Evolutionary conservation across 2,797 vertebrate genomes (phyloP).

Genomic region (Streptopelia turtur): DNA sequence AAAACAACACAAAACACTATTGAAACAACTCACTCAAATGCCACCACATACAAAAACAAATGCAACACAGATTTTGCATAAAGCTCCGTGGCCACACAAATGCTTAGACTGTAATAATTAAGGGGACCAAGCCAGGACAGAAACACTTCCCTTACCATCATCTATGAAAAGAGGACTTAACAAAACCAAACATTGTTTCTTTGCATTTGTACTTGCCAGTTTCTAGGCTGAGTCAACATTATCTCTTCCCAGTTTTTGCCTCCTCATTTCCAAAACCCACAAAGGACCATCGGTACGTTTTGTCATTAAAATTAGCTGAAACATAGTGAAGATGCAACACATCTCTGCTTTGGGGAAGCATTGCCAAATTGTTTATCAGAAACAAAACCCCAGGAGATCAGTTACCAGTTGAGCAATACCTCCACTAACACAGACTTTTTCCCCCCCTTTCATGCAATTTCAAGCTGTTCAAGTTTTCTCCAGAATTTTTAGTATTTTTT

Average conservation of each 20-base stretch:
- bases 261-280: neutral
- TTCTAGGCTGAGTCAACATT: neutral
- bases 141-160: neutral
- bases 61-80: neutral
- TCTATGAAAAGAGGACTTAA: neutral
- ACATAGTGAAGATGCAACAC: neutral
- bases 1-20: neutral
- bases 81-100: neutral
- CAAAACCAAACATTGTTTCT: neutral
- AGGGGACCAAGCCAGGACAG: neutral
- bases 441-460: neutral
- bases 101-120: neutral
- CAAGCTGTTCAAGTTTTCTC: neutral
- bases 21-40: neutral
- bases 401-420: neutral
- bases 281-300: neutral
- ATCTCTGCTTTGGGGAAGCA: neutral
- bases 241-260: neutral
- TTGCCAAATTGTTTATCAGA: neutral
- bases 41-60: neutral
- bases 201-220: neutral
- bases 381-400: slow-evolving; percentile 17
- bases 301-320: neutral
- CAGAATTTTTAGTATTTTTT: neutral
- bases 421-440: neutral